These are phyloP conservation scores for Theretra japonica DNA, from an alignment of 2,888 invertebrate genomes.

Conservation along the genomic window DNA sequence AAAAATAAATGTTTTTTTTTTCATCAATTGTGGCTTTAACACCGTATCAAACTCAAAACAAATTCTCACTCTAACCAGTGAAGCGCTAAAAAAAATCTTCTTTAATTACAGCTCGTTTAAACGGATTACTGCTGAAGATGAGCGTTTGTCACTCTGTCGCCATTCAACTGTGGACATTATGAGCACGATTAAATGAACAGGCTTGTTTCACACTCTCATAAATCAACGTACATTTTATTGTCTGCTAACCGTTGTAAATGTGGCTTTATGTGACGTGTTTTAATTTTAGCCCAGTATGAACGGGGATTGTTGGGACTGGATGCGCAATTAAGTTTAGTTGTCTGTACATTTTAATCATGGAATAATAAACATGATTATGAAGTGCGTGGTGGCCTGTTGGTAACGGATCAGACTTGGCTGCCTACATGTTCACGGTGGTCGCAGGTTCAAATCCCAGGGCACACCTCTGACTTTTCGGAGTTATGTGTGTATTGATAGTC, in stretches of 20 bases:
- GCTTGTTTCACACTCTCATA: slow-evolving; percentile 57
- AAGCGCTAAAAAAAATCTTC: slow-evolving; percentile 58
- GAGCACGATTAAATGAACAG: slow-evolving; percentile 52
- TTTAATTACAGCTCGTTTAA: slow-evolving; percentile 70
- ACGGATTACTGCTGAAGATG: slow-evolving; percentile 59
- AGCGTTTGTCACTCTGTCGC: slow-evolving; percentile 63
- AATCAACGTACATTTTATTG: slow-evolving; percentile 58
- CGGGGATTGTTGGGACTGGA: slow-evolving; percentile 24
- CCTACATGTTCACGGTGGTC: no score
- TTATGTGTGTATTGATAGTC: no score
- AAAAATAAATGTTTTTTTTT: no score
- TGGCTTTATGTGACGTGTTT: slow-evolving; percentile 29
- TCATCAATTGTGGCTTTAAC: not conserved
- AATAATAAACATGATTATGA: not conserved
- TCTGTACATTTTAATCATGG: not conserved
- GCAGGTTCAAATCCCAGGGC: no score
- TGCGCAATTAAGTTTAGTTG: slow-evolving; percentile 10
- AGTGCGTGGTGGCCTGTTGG: no score
- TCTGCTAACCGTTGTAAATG: slow-evolving; percentile 47
- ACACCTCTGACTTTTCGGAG: no score
- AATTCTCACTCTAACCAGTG: slow-evolving; percentile 36
- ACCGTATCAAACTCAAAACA: not conserved
- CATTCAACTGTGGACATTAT: slow-evolving; percentile 45
- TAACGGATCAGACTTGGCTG: no score
- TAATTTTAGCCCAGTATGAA: slow-evolving; percentile 28